Conservation (phyloP, 1,140 invertebrate genomes). For the Conopomorpha cramerella region DNA sequence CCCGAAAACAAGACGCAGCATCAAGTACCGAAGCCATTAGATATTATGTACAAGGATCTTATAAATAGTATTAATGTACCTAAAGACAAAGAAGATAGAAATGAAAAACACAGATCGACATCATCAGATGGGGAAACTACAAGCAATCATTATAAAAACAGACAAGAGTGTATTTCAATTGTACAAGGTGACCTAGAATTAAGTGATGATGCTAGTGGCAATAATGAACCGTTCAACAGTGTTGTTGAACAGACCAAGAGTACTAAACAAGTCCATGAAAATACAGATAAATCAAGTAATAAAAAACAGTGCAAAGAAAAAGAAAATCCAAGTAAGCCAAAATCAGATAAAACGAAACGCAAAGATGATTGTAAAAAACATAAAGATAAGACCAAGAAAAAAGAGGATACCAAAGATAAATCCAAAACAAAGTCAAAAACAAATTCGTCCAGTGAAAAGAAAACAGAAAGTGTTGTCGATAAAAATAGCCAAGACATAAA, state of each 20-base stretch:
- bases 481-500: constrained; percentile 11
- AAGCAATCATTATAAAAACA: too few relatives aligned
- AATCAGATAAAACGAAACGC: too few relatives aligned
- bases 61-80: neutral
- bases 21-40: too few relatives aligned
- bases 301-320: constrained; percentile 1
- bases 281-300: too few relatives aligned
- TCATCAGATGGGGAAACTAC: too few relatives aligned
- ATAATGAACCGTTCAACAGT: too few relatives aligned
- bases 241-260: too few relatives aligned
- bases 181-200: constrained; percentile 37
- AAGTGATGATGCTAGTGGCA: constrained; percentile 42
- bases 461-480: constrained; percentile 9
- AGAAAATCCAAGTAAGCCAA: constrained; percentile 6
- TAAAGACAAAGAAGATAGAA: too few relatives aligned
- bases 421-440: constrained; percentile 1
- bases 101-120: too few relatives aligned
- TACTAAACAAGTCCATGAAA: too few relatives aligned
- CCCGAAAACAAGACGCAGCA: too few relatives aligned
- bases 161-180: too few relatives aligned
- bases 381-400: constrained; percentile 3
- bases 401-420: neutral
- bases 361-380: neutral
- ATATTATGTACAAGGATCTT: neutral
- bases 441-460: constrained; percentile 7